Evolutionary conservation across 92 coral and sea anemone species (phyloP).

Genomic region (Montipora capitata): DNA sequence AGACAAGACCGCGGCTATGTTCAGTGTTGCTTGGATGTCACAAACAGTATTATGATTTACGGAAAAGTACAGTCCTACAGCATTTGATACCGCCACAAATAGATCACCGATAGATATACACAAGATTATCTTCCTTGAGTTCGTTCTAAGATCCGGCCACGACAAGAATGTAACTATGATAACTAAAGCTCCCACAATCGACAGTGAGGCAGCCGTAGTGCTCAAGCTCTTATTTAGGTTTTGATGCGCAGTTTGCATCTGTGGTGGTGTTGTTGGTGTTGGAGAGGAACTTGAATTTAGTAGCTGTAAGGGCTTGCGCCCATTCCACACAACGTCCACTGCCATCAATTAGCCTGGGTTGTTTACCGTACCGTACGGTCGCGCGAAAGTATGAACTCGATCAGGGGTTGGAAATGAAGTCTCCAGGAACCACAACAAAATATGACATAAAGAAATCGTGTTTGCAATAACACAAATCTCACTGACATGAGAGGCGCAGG

Average conservation of each 20-base stretch:
- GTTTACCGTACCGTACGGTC: too few relatives aligned
- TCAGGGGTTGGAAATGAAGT: too few relatives aligned
- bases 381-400: too few relatives aligned
- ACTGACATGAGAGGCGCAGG: too few relatives aligned
- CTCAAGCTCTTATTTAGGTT: slow-evolving; percentile 19
- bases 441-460: too few relatives aligned
- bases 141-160: slow-evolving; percentile 80
- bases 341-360: too few relatives aligned
- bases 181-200: slow-evolving; percentile 65
- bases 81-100: slow-evolving; percentile 47
- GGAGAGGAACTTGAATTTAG: too few relatives aligned
- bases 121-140: slow-evolving; percentile 67
- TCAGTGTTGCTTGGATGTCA: slow-evolving; percentile 67
- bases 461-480: too few relatives aligned
- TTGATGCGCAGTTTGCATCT: slow-evolving; percentile 11
- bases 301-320: too few relatives aligned
- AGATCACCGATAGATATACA: slow-evolving; percentile 81
- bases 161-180: slow-evolving; percentile 67
- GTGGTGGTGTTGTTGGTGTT: background rate
- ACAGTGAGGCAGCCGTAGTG: slow-evolving; percentile 62
- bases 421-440: too few relatives aligned
- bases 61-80: slow-evolving; percentile 24
- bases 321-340: background rate
- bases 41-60: slow-evolving; percentile 13
- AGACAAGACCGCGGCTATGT: slow-evolving; percentile 84